phyloP scores from a whole-genome alignment of 1,140 invertebrate species.

The Bombus sibiricus region DNA sequence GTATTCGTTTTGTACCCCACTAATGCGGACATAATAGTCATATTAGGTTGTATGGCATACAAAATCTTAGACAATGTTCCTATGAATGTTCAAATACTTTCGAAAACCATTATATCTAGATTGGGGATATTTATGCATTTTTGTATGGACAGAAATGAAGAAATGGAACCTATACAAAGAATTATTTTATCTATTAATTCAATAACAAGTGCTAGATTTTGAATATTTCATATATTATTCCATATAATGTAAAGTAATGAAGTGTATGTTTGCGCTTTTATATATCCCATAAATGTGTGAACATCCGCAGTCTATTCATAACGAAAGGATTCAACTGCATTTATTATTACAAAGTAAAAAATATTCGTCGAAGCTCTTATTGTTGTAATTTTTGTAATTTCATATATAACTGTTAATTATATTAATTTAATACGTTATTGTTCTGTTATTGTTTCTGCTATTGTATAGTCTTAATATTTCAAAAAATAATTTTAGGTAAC shows the following conservation, averaged over 20 bases:
- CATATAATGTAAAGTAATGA: neutral
- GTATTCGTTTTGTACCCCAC: no score
- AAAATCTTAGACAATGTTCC: no score
- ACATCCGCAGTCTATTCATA: neutral
- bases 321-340: neutral
- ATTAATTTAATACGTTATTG: neutral
- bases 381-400: no score
- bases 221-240: neutral
- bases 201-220: neutral
- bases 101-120: no score
- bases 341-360: neutral
- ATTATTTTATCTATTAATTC: neutral
- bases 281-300: neutral
- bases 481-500: slow-evolving; percentile 69
- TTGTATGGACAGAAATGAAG: no score
- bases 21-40: no score
- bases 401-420: neutral
- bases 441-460: neutral
- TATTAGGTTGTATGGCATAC: no score
- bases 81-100: no score
- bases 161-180: no score
- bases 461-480: neutral
- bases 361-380: neutral
- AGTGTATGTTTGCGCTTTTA: neutral
- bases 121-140: no score